Base-by-base conservation (phyloP, 2,797 vertebrate species). In the Decapterus maruadsi region DNA sequence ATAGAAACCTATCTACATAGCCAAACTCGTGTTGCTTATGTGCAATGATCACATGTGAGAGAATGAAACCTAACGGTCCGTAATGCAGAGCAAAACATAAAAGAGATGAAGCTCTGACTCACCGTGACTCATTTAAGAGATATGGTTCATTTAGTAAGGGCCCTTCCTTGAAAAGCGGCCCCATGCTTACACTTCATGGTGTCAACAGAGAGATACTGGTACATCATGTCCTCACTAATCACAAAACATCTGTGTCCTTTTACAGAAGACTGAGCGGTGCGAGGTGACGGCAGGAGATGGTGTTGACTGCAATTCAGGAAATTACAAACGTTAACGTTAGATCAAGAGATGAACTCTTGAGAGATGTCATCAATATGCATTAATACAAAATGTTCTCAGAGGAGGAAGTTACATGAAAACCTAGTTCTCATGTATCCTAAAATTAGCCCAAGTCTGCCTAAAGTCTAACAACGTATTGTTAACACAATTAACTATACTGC, bases 271-370 rank as follows among this genome's bases (percentile, higher is more conserved):
- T 7, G 69, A 69, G 72, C 75, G 58, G 68, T 51, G 59, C 69
- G 72, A 80, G 77, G 81, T 84, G 86, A 83, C 7, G 19, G 10
- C 77, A 58, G 69, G 43, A 45, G 59, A 69, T 6, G 58, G 58
- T 66, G 69, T 74, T 75, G 76, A 84, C 68, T 68, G 84, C 77
- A 86, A 84, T 84, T 77, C 88, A 93, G 90, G 88, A 90, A 90
- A 90, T 89, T 75, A 83, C 76, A 66, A 73, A 71, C 29, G 14
- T 73, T 74, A 76, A 11, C 2, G 7, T 31, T n/a, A 31, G 38
- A 14, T 4, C 0, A 9, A 85, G 50, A 75, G 38, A 22, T 72
- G 63, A 72, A 72, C 56, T 58, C 57, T 78, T 22, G 36, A 31
- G 46, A 72, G 72, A 70, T 72, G 53, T n/a, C 72, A 19, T 90